Base-by-base conservation (phyloP, 2,888 invertebrate genomes). In the Diarsia rubi region DNA sequence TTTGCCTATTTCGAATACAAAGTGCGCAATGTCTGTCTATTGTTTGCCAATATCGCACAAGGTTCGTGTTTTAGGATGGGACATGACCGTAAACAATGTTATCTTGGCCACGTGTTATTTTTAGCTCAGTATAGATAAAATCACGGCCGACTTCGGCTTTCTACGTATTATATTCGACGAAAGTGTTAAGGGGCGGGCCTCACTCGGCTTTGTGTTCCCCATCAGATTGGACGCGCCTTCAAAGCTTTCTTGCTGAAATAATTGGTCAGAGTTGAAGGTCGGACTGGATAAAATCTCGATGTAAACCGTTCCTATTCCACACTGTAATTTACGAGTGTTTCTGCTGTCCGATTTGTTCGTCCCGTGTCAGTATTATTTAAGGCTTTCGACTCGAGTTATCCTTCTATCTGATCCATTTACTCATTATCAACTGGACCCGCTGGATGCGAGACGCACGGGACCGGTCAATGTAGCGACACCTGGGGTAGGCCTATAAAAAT, bases 61-160 rank as follows among this genome's bases (percentile, higher is more conserved):
- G 52, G 37, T 69, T 52, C 16, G 54, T 63, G 59, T 73, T 85
- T 82, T 79, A 70, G 76, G 70, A 68, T 69, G 44, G 68, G 14
- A 72, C 42, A 14, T 45, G n/a, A 45, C 63, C 72, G 78, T 78
- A 81, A 86, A 81, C 78, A 88, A 69, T 81, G 78, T 78, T 86
- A 88, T 86, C 86, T 78, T 60, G 45, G 27, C 68, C 66, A 79
- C 65, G 60, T 80, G 75, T 74, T 86, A 86, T 84, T 84, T 87
- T 88, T 86, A 86, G 82, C 44, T 37, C 63, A 78, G 47, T 77
- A 60, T 60, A 71, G 82, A 86, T 86, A 82, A 75, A 64, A 84
- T 86, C 79, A 76, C 66, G 79, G 73, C 75, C 77, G 77, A 73
- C 72, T 77, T 78, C 42, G 71, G 37, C 62, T 78, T 75, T 80